phyloP scores from a whole-genome alignment of 2,113 vertebrate genomes.

The Gallinago undulata region DNA sequence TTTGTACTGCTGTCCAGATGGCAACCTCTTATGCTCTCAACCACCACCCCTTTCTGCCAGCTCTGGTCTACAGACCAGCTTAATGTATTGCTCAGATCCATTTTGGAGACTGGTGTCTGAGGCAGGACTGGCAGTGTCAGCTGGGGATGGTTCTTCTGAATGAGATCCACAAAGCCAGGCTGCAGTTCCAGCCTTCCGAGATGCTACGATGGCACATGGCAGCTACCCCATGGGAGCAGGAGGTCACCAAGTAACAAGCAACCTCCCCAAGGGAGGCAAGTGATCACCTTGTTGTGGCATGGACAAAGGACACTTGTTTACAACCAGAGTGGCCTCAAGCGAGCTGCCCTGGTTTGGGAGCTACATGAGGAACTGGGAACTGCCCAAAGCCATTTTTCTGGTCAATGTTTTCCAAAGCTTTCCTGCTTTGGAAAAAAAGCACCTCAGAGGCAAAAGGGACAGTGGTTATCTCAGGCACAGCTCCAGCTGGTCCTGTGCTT shows the following conservation, averaged over 20 bases:
- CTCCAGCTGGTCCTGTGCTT: not conserved
- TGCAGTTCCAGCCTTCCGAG: not conserved
- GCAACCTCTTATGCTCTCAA: not conserved
- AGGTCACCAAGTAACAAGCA: not conserved
- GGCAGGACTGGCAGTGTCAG: not conserved
- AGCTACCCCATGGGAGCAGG: not conserved
- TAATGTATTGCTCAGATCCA: not conserved
- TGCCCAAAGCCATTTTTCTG: not conserved
- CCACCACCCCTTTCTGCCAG: not conserved
- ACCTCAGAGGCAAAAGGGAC: not conserved
- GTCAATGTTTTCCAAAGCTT: not conserved
- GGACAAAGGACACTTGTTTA: not conserved
- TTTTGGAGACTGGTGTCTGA: not conserved
- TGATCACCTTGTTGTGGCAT: accelerated
- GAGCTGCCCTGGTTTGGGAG: not conserved
- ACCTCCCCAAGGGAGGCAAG: not conserved
- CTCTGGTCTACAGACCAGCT: not conserved
- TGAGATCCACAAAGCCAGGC: not conserved
- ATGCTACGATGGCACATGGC: not conserved
- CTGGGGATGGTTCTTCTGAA: not conserved
- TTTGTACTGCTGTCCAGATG: not conserved
- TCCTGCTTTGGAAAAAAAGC: not conserved
- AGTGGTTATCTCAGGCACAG: not conserved
- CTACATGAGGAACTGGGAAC: not conserved
- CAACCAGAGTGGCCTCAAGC: not conserved